Evolutionary conservation across 2,113 vertebrate genomes (phyloP), one percentile per base, ranked within the genome.

Genomic region (Tupaia tana): DNA sequence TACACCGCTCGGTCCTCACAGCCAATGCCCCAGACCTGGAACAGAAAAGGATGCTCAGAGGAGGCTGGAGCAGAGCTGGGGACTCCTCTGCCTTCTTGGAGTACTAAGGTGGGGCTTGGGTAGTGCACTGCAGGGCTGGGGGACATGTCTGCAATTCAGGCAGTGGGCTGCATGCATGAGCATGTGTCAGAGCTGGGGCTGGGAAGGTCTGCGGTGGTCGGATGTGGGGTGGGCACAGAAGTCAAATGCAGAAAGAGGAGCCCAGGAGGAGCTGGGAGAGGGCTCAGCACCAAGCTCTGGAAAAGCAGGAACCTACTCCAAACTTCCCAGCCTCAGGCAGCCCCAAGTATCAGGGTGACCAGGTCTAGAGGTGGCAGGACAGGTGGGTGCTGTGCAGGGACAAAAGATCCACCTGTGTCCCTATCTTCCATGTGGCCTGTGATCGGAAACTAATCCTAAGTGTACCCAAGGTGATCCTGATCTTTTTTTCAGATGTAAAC

Each of bases 11-110:
- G 98, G 89, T 99, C 99, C 79, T 99, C 99, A 0, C 97, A 98
- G 97, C 99, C 87, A 0, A 99, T 98, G 8, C 98, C 99, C 98
- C 99, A 99, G 22, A 99, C 99, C 99, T 99, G 82, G 54, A 71
- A 93, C 86, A 79, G 24, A 91, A 91, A 61, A 59, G 66, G 64
- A n/a, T 1, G 2, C 66, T 79, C 13, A 61, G 34, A 54, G 3
- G 52, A 6, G 22, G 87, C 27, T 3, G 3, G 10, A 52, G 6
- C 12, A 20, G 24, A 19, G 11, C 27, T 59, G 22, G 29, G 27
- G 20, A 67, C n/a, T 66, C 89, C 9, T 56, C 31, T n/a, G 18
- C 24, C 52, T 7, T 4, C 25, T 22, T 5, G 14, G 29, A 7
- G 6, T 8, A 1, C 7, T 12, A 2, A 24, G 25, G 78, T 16